A percentile compares a stretch with the other conserved stretches of the same genome.
Evolutionary conservation across 2,888 invertebrate species (phyloP).

Genomic region (Zeuzera pyrina): DNA sequence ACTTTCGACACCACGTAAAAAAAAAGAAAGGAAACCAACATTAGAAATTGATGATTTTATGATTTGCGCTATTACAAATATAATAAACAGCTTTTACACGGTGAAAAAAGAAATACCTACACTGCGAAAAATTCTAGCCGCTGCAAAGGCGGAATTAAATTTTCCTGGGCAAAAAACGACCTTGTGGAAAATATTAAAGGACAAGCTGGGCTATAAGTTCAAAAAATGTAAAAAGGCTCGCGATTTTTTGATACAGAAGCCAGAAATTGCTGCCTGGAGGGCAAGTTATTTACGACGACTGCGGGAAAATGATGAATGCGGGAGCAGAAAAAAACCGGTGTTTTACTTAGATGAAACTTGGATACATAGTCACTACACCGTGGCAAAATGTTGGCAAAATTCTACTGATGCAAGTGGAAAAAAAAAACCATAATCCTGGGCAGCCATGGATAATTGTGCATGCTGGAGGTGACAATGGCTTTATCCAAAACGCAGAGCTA

Average conservation of each 20-base stretch:
- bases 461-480: slow-evolving; percentile 1
- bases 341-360: slow-evolving; percentile 9
- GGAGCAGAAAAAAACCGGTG: slow-evolving; percentile 19
- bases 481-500: neutral
- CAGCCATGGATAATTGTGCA: neutral
- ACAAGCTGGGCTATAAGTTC: slow-evolving; percentile 14
- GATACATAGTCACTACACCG: slow-evolving; percentile 4
- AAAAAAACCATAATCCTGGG: neutral
- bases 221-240: slow-evolving; percentile 14
- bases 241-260: slow-evolving; percentile 14
- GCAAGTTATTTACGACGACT: slow-evolving; percentile 18
- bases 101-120: slow-evolving; percentile 2
- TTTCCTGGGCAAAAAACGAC: slow-evolving; percentile 14
- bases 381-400: slow-evolving; percentile 3
- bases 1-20: no score
- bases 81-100: neutral
- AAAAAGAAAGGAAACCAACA: no score
- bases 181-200: slow-evolving; percentile 11
- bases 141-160: slow-evolving; percentile 14
- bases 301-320: slow-evolving; percentile 17
- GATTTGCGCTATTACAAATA: no score
- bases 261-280: slow-evolving; percentile 21
- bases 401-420: neutral
- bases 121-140: slow-evolving; percentile 14
- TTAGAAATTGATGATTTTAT: no score